phyloP scores from a whole-genome alignment of 1,140 invertebrate genomes.

The Eueides isabella region DNA sequence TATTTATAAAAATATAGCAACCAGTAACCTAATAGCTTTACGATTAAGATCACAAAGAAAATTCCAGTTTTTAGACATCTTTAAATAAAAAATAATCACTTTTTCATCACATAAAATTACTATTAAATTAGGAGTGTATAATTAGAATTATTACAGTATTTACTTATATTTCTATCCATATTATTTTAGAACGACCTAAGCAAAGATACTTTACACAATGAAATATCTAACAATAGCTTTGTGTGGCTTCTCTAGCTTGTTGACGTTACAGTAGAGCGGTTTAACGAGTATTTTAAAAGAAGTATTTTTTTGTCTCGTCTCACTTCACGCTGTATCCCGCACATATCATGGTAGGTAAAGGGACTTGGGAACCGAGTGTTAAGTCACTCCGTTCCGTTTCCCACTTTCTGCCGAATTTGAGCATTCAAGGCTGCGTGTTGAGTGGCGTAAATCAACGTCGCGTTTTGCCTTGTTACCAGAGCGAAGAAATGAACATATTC shows the following conservation, averaged over 20 bases:
- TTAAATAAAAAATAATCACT: neutral
- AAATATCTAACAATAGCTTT: neutral
- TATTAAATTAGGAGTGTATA: neutral
- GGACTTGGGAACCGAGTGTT: neutral
- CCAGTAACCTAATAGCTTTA: neutral
- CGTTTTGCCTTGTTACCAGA: too few relatives aligned
- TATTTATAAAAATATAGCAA: too few relatives aligned
- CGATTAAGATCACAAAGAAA: neutral
- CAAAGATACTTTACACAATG: conserved; percentile 4
- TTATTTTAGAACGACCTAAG: neutral
- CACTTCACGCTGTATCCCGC: too few relatives aligned
- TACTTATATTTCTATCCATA: neutral
- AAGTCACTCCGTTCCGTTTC: neutral
- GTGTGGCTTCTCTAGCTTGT: neutral
- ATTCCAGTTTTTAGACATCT: neutral
- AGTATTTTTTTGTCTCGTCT: too few relatives aligned
- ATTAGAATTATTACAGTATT: neutral
- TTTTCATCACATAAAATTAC: neutral
- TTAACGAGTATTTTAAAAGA: neutral
- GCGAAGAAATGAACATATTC: too few relatives aligned
- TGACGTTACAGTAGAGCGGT: neutral
- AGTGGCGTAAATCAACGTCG: too few relatives aligned
- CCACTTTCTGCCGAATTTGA: neutral
- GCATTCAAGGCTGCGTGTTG: too few relatives aligned
- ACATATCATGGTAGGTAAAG: neutral